Evolutionary conservation across 2,113 vertebrate species (phyloP).

Genomic region (Chaetura pelagica): DNA sequence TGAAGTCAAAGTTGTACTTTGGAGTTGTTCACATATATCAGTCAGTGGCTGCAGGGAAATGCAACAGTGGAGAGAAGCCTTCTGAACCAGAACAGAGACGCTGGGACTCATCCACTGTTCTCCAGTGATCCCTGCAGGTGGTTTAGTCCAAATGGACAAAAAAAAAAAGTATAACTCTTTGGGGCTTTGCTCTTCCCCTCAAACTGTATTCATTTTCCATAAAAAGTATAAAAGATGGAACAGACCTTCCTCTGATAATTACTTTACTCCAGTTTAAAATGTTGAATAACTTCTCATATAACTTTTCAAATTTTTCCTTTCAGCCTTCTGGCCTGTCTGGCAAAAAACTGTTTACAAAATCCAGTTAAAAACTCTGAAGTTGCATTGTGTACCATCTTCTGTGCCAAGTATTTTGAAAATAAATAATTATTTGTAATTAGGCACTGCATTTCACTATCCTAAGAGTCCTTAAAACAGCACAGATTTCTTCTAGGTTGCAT

Average conservation of each 20-base stretch:
- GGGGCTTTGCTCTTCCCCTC: background rate
- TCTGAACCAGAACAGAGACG: background rate
- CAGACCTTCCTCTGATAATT: background rate
- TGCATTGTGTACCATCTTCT: background rate
- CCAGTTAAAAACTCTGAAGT: background rate
- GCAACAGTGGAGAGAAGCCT: background rate
- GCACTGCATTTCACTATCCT: background rate
- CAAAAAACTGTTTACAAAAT: background rate
- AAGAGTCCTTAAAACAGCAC: background rate
- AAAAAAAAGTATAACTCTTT: background rate
- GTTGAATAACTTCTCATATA: background rate
- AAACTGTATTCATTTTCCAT: background rate
- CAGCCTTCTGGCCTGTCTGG: background rate
- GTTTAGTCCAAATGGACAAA: background rate
- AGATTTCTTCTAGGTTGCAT: background rate
- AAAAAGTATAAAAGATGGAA: background rate
- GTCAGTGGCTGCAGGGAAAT: background rate
- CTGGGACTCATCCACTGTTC: background rate
- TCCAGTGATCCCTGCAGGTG: background rate
- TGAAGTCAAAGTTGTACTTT: background rate
- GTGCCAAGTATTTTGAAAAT: background rate
- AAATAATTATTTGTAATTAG: background rate
- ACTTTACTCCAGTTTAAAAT: background rate
- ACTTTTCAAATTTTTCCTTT: background rate
- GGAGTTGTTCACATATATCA: accelerated